A percentile compares a stretch with the other conserved stretches of the same genome.
phyloP scores from a whole-genome alignment of 1,140 invertebrate genomes.

The Bombus terrestris region DNA sequence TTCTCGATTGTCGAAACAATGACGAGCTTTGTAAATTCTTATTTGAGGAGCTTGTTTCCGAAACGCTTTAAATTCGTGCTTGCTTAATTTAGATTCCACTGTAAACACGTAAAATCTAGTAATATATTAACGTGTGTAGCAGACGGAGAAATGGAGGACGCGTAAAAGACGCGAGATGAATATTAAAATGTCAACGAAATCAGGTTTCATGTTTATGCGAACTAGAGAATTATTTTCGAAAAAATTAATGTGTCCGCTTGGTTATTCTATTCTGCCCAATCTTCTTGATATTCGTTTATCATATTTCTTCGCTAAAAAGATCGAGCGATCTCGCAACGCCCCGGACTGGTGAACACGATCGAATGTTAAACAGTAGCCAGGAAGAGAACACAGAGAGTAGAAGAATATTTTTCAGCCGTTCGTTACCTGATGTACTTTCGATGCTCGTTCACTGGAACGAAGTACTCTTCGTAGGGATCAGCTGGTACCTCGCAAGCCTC shows the following conservation, averaged over 20 bases:
- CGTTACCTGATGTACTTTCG: constrained; percentile 91
- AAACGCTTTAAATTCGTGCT: no score
- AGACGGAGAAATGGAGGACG: not conserved
- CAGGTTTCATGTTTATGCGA: not conserved
- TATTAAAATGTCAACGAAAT: constrained; percentile 2
- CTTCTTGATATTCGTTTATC: not conserved
- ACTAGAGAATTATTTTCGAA: not conserved
- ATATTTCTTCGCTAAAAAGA: not conserved
- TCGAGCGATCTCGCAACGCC: constrained; percentile 34
- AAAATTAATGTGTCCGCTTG: not conserved
- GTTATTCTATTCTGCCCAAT: not conserved
- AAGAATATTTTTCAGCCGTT: constrained; percentile 20
- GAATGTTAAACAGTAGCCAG: constrained; percentile 61
- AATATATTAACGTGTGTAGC: not conserved
- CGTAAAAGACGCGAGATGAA: not conserved
- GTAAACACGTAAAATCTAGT: not conserved
- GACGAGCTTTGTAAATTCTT: not conserved
- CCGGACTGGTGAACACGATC: constrained; percentile 64
- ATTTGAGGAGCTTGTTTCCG: not conserved
- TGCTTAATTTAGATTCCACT: not conserved
- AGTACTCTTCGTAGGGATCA: constrained; percentile 91
- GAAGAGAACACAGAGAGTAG: constrained; percentile 32
- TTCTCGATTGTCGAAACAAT: not conserved
- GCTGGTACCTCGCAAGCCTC: constrained; percentile 86
- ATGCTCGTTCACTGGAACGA: constrained; percentile 92